Evolutionary conservation across 1,140 invertebrate genomes (phyloP).

Genomic region (Saccostrea cuccullata): DNA sequence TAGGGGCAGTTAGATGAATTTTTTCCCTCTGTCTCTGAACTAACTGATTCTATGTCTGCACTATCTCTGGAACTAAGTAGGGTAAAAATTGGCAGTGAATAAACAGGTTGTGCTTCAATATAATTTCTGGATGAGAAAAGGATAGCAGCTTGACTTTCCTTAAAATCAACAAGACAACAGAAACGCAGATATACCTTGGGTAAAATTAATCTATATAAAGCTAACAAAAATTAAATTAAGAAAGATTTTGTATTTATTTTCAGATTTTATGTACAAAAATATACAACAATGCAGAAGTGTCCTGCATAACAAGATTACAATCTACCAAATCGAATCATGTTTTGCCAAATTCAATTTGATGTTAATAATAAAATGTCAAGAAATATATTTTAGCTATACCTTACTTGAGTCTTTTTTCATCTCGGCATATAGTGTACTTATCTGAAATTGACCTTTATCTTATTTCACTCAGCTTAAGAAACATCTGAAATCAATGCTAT

Average conservation of each 20-base stretch:
- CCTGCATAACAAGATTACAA: constrained; percentile 13
- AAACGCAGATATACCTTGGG: constrained; percentile 15
- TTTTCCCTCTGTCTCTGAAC: constrained; percentile 39
- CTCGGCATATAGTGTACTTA: too few relatives aligned
- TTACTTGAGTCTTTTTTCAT: too few relatives aligned
- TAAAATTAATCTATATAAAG: constrained; percentile 29
- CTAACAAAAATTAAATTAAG: not conserved
- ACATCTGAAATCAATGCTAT: too few relatives aligned
- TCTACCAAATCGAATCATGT: not conserved
- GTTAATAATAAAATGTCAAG: not conserved
- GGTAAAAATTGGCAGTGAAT: not conserved
- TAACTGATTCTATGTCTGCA: constrained; percentile 24
- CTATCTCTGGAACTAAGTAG: constrained; percentile 43
- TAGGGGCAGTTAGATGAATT: constrained; percentile 74
- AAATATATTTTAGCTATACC: not conserved
- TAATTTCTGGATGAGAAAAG: not conserved
- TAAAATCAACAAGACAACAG: constrained; percentile 9
- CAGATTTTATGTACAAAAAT: constrained; percentile 24
- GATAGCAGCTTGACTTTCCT: not conserved
- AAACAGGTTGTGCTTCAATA: not conserved
- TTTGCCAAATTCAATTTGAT: not conserved
- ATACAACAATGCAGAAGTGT: constrained; percentile 34
- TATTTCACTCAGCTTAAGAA: too few relatives aligned
- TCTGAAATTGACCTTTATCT: too few relatives aligned
- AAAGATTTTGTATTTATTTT: not conserved